Percentiles rank a stretch among this genome's conserved stretches.
Evolutionary conservation across 2,113 vertebrate species (phyloP).

Genomic region (Macrotis lagotis): DNA sequence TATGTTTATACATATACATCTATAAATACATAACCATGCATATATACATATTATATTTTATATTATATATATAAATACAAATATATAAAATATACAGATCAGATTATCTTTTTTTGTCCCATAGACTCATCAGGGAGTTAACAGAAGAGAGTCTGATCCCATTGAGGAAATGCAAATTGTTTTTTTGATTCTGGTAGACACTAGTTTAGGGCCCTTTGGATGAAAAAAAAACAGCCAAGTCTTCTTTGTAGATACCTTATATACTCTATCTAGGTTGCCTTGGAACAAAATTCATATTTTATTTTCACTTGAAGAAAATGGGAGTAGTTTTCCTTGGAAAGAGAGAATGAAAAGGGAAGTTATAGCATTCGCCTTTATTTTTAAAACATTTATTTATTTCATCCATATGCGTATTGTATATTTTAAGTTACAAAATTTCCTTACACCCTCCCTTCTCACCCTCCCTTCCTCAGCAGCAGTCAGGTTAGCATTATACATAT

Average conservation of each 20-base stretch:
- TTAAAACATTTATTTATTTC: no score
- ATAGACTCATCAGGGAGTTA: background rate
- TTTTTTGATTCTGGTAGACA: background rate
- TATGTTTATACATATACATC: no score
- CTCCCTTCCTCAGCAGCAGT: no score
- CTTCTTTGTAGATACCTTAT: background rate
- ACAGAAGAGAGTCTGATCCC: background rate
- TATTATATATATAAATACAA: no score
- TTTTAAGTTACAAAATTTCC: no score
- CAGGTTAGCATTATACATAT: no score
- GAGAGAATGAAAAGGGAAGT: background rate
- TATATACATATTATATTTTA: no score
- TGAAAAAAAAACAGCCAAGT: background rate
- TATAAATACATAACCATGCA: no score
- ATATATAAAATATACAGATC: background rate
- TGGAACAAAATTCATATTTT: background rate
- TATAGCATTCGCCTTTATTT: background rate
- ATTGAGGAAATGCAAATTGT: background rate
- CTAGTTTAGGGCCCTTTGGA: background rate
- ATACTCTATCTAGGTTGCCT: background rate
- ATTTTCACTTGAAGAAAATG: background rate
- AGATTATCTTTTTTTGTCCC: background rate
- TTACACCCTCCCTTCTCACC: no score
- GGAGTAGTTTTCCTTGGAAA: background rate
- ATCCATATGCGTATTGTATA: no score